Conservation (phyloP, 2,113 vertebrate genomes). For the Lycocorax pyrrhopterus region DNA sequence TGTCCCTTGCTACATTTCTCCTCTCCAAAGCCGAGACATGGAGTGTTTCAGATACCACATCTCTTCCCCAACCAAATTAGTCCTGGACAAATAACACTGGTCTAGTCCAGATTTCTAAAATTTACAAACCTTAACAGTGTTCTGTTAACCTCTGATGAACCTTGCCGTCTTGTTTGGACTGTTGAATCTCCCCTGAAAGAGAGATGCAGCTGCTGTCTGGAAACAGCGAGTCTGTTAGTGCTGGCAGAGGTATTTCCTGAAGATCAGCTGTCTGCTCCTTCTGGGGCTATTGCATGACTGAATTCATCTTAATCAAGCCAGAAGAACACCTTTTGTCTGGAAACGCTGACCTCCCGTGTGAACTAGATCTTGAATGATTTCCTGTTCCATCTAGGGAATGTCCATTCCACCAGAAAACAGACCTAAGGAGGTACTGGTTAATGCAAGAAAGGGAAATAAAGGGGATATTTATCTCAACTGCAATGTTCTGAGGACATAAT, state of each 20-base stretch:
- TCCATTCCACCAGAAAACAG: background rate
- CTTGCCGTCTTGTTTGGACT: background rate
- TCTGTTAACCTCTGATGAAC: background rate
- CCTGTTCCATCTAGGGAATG: background rate
- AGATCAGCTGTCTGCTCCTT: background rate
- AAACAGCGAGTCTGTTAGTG: accelerated
- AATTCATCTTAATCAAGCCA: background rate
- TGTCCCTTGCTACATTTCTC: background rate
- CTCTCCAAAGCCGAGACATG: background rate
- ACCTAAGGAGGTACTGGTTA: background rate
- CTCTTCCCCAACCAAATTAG: background rate
- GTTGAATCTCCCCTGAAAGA: background rate
- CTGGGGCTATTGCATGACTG: background rate
- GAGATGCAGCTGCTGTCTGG: background rate
- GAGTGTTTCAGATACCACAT: background rate
- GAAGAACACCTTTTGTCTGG: background rate
- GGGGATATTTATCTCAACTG: background rate
- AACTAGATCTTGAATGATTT: background rate
- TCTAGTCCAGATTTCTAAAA: background rate
- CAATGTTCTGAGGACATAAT: background rate
- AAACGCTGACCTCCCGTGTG: background rate
- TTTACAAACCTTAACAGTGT: background rate
- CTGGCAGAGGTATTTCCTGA: background rate
- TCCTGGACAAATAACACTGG: background rate
- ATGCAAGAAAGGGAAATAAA: background rate